Evolutionary conservation across 1,140 invertebrate species (phyloP).

Genomic region (Saccostrea echinata): DNA sequence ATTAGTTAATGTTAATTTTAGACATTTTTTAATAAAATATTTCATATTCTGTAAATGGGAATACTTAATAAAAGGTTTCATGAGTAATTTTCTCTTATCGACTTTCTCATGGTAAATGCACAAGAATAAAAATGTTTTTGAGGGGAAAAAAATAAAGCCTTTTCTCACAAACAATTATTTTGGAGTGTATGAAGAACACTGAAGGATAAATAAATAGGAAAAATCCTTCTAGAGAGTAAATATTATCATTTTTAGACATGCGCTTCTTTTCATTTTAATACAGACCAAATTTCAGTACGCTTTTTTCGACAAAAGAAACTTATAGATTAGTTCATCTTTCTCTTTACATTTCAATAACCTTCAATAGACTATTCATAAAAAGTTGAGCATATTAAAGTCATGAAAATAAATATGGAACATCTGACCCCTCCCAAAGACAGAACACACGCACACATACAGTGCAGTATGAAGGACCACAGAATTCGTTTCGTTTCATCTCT

Average conservation of each 20-base stretch:
- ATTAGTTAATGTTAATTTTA: background rate
- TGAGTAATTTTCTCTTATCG: background rate
- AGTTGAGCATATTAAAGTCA: too few species aligned
- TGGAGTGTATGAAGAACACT: too few species aligned
- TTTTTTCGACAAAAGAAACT: too few species aligned
- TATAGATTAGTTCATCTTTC: too few species aligned
- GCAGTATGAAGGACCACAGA: background rate
- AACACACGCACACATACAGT: background rate
- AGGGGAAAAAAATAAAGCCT: background rate
- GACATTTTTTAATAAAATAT: background rate
- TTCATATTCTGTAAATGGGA: background rate
- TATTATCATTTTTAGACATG: too few species aligned
- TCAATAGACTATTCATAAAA: too few species aligned
- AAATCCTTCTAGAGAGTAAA: too few species aligned
- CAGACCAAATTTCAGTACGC: too few species aligned
- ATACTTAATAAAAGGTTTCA: background rate
- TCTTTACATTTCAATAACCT: too few species aligned
- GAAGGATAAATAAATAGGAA: too few species aligned
- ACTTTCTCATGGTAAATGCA: constrained; percentile 8
- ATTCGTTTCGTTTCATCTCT: background rate
- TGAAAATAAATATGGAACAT: background rate
- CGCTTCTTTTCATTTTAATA: too few species aligned
- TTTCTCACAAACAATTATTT: too few species aligned
- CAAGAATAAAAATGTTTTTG: background rate
- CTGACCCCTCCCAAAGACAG: background rate